Evolutionary conservation across 1,140 invertebrate genomes (phyloP), one percentile per base, ranked within the genome.

Genomic region (Platorchestia sp.): DNA sequence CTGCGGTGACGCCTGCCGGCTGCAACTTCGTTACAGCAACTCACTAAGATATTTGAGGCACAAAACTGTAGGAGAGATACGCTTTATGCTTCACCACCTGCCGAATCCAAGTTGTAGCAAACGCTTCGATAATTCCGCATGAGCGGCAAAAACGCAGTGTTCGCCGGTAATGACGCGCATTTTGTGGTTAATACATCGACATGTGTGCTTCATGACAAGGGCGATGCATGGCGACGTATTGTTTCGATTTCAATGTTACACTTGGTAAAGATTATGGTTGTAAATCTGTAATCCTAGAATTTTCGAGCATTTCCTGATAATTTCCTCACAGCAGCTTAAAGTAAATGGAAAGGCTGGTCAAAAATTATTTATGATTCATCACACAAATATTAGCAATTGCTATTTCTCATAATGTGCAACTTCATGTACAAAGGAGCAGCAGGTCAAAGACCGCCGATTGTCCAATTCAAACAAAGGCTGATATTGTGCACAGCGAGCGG

Each of bases 381-480:
- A 75, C 59, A 75, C 10, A 75, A 36, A 1, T 19, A 27, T 36
- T 10, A 22, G 27, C 59, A 75, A 75, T 75, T 75, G 59, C 36
- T 22, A 22, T 75, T 75, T 75, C 3, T 75, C 59, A 19, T 75
- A 75, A 75, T 75, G 36, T 19, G 59, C 14, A 27, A 51, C 27
- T 10, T 75, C 1, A 27, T 3, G 59, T 75, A 75, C 59, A 75
- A 75, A 75, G 59, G 27, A 27, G 6, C 59, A 22, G 59, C 36
- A 75, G 59, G 59, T 75, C 59, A 75, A 75, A 75, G 59, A 75
- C 59, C 59, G 59, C 59, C 27, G 59, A 75, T 75, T 75, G 59
- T 75, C 59, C 59, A 75, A 75, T 75, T 75, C 59, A 75, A 75
- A 75, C 59, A 75, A 75, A 75, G 59, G 59, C 59, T 75, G 59